Evolutionary conservation across 2,888 invertebrate genomes (phyloP).

Genomic region (Sinhomidia bicolor): DNA sequence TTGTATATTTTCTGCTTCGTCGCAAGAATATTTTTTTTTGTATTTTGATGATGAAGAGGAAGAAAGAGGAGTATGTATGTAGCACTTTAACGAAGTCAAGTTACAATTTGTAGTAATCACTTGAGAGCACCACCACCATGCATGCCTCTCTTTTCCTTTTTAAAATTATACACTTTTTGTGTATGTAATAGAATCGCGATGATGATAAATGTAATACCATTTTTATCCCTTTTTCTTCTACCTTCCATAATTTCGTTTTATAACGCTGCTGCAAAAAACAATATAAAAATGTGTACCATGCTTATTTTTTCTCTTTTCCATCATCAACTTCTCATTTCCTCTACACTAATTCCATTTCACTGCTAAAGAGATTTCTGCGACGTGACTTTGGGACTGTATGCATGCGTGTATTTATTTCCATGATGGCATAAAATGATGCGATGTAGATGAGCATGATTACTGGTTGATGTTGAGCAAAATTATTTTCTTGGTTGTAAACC

Average conservation of each 20-base stretch:
- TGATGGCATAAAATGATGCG: neutral
- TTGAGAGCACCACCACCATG: neutral
- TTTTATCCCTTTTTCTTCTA: neutral
- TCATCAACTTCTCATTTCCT: conserved; percentile 15
- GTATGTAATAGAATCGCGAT: neutral
- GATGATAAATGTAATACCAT: neutral
- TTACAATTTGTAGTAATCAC: conserved; percentile 33
- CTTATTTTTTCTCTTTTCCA: too few relatives aligned
- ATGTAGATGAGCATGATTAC: conserved; percentile 23
- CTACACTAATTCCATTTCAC: neutral
- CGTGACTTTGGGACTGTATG: neutral
- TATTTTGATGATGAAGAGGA: too few relatives aligned
- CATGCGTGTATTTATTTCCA: neutral
- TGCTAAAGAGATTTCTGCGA: neutral
- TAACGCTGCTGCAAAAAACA: neutral
- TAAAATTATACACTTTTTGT: conserved; percentile 9
- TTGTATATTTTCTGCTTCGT: neutral
- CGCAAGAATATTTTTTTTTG: too few relatives aligned
- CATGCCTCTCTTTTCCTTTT: neutral
- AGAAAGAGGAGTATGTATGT: too few relatives aligned
- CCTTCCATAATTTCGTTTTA: neutral
- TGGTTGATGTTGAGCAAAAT: conserved; percentile 47
- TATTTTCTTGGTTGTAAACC: conserved; percentile 45
- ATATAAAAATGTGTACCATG: neutral
- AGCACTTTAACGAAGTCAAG: conserved; percentile 19